Evolutionary conservation across 2,888 invertebrate genomes (phyloP), one percentile per base, ranked within the genome.

Genomic region (Schizaphis graminum): DNA sequence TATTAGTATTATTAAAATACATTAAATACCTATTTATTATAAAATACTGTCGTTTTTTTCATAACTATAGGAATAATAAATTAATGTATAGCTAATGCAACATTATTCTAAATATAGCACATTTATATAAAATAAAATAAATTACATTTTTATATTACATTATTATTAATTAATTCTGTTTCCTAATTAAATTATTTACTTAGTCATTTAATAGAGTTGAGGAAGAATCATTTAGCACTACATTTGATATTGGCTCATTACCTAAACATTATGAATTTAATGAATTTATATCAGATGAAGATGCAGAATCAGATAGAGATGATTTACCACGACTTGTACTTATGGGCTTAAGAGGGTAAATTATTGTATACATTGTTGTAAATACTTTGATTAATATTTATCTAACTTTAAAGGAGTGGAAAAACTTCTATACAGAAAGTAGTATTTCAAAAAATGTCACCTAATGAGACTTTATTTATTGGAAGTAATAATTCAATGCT

Each of bases 391-490:
- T 77, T 91, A 41, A 88, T 41, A 44, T 91, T 5, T n/a, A 67
- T 53, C 1, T 95, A 95, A 85, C 94, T 94, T 97, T 97, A 95
- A 96, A 98, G 99, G 96, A 99, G 99, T 95, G 99, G 99, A 90
- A 99, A 99, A 96, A 99, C 99, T 92, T 99, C 99, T 0, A 99
- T 99, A 95, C 99, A 99, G 96, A 99, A 99, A 97, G 99, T 99
- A 10, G 99, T 99, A n/a, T 99, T 99, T 96, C 99, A 99, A 96
- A 99, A 99, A 96, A 99, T 99, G 99, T 99, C 99, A 4, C 99
- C 99, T 3, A 99, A 99, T 96, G 99, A 99, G 96, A 99, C 99
- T 0, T 96, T 99, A 93, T 99, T 99, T 96, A 96, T 99, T 95
- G 99, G 99, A 96, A 99, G 99, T 95, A 99, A 99, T 91, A 99